These are phyloP conservation scores for Spicauda simplicius DNA, from an alignment of 2,888 invertebrate genomes.

Conservation along the genomic window DNA sequence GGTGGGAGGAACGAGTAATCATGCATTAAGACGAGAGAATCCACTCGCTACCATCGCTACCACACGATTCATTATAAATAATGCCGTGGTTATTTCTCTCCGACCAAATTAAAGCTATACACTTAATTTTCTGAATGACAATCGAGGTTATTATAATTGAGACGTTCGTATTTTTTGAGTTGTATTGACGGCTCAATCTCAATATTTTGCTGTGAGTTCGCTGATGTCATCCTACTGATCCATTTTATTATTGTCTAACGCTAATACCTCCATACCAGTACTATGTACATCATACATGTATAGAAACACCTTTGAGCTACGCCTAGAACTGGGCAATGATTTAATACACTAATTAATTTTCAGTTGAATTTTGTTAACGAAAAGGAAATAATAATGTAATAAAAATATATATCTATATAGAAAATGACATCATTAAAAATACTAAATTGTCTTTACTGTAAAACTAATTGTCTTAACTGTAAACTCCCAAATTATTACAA, in stretches of 20 bases:
- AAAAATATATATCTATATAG: too few species aligned
- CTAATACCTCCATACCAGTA: background rate
- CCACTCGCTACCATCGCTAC: conserved; percentile 56
- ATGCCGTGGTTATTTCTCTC: conserved; percentile 45
- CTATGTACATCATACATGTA: too few species aligned
- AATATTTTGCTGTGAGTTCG: conserved; percentile 21
- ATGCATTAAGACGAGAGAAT: conserved; percentile 71
- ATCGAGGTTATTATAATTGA: conserved; percentile 51
- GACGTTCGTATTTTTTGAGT: conserved; percentile 48
- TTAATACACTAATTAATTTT: too few species aligned
- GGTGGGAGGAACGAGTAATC: conserved; percentile 80
- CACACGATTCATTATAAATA: conserved; percentile 52
- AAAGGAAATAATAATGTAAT: too few species aligned
- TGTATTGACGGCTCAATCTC: conserved; percentile 21
- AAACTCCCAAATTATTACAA: too few species aligned
- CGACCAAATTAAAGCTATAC: conserved; percentile 42
- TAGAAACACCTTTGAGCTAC: too few species aligned
- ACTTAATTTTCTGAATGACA: conserved; percentile 52
- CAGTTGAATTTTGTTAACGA: too few species aligned
- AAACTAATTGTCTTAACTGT: too few species aligned
- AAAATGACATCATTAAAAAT: too few species aligned
- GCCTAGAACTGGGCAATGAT: too few species aligned
- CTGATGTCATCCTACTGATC: background rate
- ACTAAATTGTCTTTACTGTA: too few species aligned
- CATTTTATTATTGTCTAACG: background rate